Evolutionary conservation across 2,797 vertebrate genomes (phyloP).

Genomic region (Acestrorhynchus altus): DNA sequence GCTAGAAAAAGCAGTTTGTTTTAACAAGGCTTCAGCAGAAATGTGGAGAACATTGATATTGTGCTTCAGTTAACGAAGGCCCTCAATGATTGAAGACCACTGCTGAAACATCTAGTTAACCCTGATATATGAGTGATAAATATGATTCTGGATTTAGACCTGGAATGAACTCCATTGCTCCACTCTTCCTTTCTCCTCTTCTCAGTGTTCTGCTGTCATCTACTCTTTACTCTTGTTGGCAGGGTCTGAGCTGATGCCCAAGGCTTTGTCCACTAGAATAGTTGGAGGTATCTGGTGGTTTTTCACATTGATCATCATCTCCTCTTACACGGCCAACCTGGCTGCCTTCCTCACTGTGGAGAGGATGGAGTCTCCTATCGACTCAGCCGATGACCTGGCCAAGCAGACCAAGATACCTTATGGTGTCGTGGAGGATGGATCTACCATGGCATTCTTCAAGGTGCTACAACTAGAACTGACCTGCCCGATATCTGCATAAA

Average conservation of each 20-base stretch:
- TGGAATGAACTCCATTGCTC: background rate
- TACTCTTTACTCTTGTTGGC: constrained; percentile 66
- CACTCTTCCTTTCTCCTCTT: background rate
- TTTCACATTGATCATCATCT: constrained; percentile 99
- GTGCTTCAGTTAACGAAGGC: too few relatives aligned
- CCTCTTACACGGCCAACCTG: constrained; percentile 97
- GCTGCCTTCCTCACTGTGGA: constrained; percentile 99
- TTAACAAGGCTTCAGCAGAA: too few relatives aligned
- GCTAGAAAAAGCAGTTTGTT: too few relatives aligned
- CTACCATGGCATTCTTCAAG: constrained; percentile 99
- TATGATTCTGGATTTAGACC: background rate
- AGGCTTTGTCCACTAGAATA: constrained; percentile 97
- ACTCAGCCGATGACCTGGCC: constrained; percentile 96
- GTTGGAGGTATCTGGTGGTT: constrained; percentile 99
- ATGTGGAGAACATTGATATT: too few relatives aligned
- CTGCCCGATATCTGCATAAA: too few relatives aligned
- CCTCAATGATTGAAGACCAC: background rate
- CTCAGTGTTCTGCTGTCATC: background rate
- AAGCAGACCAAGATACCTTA: constrained; percentile 99
- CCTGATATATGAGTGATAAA: background rate
- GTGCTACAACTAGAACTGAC: constrained; percentile 64
- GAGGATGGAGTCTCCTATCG: constrained; percentile 98
- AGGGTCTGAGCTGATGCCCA: constrained; percentile 99
- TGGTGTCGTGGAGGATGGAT: constrained; percentile 93
- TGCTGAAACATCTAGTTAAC: too few relatives aligned